A percentile compares a stretch with the other conserved stretches of the same genome.
Evolutionary conservation across 2,888 invertebrate genomes (phyloP).

Genomic region (Diachrysia chrysitis): DNA sequence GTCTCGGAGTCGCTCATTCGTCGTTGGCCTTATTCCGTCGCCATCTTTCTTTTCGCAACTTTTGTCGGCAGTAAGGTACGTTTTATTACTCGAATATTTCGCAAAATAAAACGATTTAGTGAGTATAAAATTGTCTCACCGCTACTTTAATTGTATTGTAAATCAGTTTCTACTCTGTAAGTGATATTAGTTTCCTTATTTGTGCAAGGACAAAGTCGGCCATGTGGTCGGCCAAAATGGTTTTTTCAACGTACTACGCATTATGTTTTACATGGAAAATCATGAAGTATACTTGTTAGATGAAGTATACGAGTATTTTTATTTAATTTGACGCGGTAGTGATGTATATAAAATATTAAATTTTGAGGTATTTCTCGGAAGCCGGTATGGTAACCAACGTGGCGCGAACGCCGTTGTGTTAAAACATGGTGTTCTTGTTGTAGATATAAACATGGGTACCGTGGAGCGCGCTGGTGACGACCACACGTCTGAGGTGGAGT

Average conservation of each 20-base stretch:
- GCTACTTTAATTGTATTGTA: slow-evolving; percentile 42
- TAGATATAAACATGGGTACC: slow-evolving; percentile 89
- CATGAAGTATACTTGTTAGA: slow-evolving; percentile 46
- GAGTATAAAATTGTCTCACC: slow-evolving; percentile 44
- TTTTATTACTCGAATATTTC: slow-evolving; percentile 68
- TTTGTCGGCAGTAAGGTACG: slow-evolving; percentile 86
- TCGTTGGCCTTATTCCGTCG: slow-evolving; percentile 71
- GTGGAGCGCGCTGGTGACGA: slow-evolving; percentile 91
- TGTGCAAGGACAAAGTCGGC: slow-evolving; percentile 64
- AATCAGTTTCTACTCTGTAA: slow-evolving; percentile 53
- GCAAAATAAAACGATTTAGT: slow-evolving; percentile 59
- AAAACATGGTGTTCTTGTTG: slow-evolving; percentile 71
- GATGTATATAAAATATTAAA: slow-evolving; percentile 32
- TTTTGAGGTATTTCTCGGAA: slow-evolving; percentile 52
- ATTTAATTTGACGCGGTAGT: slow-evolving; percentile 38
- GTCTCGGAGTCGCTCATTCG: slow-evolving; percentile 62
- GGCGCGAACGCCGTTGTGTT: slow-evolving; percentile 72
- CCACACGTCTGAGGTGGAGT: slow-evolving; percentile 90
- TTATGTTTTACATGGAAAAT: slow-evolving; percentile 76
- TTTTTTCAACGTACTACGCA: slow-evolving; percentile 84
- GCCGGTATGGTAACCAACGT: slow-evolving; percentile 81
- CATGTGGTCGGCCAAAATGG: slow-evolving; percentile 83
- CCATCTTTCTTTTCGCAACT: slow-evolving; percentile 87
- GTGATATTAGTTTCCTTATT: slow-evolving; percentile 53
- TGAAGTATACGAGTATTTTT: slow-evolving; percentile 40